phyloP scores from a whole-genome alignment of 2,797 vertebrate genomes.

The Paramormyrops hopkinsi region DNA sequence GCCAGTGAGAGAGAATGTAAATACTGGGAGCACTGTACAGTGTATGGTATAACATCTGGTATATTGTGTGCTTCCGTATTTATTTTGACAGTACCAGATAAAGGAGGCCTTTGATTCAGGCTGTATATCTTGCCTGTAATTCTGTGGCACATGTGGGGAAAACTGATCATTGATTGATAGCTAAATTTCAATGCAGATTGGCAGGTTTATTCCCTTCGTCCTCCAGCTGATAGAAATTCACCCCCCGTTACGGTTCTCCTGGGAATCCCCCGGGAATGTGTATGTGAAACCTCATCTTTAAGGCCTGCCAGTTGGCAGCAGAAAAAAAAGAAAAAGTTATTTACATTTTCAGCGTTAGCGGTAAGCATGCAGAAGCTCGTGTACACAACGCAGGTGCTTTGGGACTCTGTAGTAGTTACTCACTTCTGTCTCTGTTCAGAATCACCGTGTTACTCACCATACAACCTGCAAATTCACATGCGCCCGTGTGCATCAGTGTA shows the following conservation, averaged over 20 bases:
- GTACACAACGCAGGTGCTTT: neutral
- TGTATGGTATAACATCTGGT: neutral
- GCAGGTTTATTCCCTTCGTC: neutral
- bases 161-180: conserved; percentile 3
- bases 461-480: neutral
- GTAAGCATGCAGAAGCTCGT: neutral
- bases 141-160: neutral
- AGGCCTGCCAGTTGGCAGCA: neutral
- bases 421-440: neutral
- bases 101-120: neutral
- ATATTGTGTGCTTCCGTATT: neutral
- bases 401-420: neutral
- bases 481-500: neutral
- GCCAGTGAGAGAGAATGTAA: neutral
- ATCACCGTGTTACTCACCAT: neutral
- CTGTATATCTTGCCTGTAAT: neutral
- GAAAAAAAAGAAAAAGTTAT: neutral
- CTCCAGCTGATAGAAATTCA: neutral
- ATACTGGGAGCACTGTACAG: neutral
- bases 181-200: neutral
- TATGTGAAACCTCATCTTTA: conserved; percentile 2
- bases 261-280: neutral
- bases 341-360: neutral
- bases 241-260: neutral
- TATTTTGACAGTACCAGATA: neutral